These are phyloP conservation scores for Pomatostomus ruficeps DNA, from an alignment of 2,113 vertebrate genomes.

Conservation along the genomic window DNA sequence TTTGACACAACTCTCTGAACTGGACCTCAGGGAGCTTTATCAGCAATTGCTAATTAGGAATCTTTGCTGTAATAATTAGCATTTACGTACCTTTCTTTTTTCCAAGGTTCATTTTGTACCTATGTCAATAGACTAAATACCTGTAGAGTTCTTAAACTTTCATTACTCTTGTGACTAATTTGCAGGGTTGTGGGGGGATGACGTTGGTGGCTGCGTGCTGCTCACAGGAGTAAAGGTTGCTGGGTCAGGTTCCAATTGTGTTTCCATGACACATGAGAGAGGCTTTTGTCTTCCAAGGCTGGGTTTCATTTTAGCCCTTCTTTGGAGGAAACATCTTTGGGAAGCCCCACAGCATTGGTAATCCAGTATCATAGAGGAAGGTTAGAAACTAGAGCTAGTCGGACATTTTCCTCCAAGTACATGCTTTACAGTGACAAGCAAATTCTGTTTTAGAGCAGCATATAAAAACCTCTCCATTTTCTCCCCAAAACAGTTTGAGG, in stretches of 20 bases:
- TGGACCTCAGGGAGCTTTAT: background rate
- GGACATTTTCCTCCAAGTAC: background rate
- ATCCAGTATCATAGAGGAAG: background rate
- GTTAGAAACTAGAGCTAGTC: background rate
- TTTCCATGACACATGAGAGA: rapidly evolving
- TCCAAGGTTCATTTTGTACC: background rate
- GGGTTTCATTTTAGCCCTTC: background rate
- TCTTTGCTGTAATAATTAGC: background rate
- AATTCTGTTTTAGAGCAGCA: rapidly evolving
- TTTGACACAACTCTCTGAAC: background rate
- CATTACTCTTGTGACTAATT: background rate
- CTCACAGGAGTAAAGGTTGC: background rate
- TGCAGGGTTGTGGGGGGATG: background rate
- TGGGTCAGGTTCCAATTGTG: background rate
- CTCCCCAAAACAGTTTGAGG: constrained; percentile 60
- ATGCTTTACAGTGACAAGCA: background rate
- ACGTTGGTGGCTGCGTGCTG: background rate
- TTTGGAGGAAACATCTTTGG: background rate
- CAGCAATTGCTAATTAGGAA: background rate
- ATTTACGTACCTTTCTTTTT: background rate
- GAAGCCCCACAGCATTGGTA: background rate
- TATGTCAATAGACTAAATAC: background rate
- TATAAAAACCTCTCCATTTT: background rate
- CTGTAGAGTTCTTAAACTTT: background rate
- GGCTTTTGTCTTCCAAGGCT: background rate